Conservation (phyloP, 2,888 invertebrate species). For the Trisateles emortualis region DNA sequence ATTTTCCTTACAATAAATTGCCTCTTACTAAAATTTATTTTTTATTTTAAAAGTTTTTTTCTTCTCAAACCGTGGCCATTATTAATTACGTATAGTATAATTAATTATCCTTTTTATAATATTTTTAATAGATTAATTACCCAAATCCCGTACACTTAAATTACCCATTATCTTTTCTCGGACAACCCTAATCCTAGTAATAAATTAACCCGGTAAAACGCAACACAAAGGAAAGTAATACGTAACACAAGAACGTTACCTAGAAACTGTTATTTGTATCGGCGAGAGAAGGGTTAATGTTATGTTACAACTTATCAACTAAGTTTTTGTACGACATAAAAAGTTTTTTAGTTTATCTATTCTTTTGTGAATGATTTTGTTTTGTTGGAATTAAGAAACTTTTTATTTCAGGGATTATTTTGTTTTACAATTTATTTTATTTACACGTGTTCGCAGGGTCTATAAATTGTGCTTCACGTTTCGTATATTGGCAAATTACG, state of each 20-base stretch:
- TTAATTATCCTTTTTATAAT: not conserved
- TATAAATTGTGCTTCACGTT: too few relatives aligned
- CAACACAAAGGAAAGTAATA: slow-evolving; percentile 29
- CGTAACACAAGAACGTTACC: slow-evolving; percentile 20
- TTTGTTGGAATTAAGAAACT: not conserved
- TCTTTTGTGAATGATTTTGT: slow-evolving; percentile 1
- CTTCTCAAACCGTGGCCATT: not conserved
- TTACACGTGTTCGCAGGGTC: too few relatives aligned
- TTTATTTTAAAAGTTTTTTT: not conserved
- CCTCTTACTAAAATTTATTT: too few relatives aligned
- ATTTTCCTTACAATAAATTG: too few relatives aligned
- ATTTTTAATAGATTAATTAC: slow-evolving; percentile 5
- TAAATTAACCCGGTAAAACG: slow-evolving; percentile 33
- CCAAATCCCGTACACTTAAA: slow-evolving; percentile 1
- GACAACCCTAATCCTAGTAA: slow-evolving; percentile 40
- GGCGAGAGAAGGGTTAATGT: slow-evolving; percentile 20
- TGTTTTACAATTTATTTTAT: not conserved
- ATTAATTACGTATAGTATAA: not conserved
- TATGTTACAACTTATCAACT: slow-evolving; percentile 24
- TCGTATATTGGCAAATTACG: too few relatives aligned
- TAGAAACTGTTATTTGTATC: slow-evolving; percentile 24
- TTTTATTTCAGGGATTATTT: not conserved
- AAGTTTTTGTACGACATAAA: slow-evolving; percentile 25
- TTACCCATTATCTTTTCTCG: slow-evolving; percentile 5
- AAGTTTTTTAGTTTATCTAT: slow-evolving; percentile 17